Base-by-base conservation (phyloP, 2,113 vertebrate species). In the Calcarius ornatus region DNA sequence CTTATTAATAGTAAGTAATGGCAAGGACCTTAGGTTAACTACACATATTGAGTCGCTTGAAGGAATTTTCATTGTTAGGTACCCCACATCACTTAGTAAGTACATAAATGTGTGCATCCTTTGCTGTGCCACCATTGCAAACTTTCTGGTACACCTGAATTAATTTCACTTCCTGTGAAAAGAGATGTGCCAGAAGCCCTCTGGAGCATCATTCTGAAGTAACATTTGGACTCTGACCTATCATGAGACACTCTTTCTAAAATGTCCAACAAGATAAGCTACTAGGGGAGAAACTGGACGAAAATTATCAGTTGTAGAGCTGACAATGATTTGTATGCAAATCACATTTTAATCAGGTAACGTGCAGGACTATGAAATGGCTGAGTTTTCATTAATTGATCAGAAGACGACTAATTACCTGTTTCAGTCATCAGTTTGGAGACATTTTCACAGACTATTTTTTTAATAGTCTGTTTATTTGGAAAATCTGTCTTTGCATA, bases 401-500 rank as follows among this genome's bases (percentile, higher is more conserved):
- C 51, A 80, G 87, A 87, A 80, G 42, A 66, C 91, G 71, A 70
- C 54, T 87, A 40, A 94, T 88, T 50, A 59, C 42, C 33, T 80
- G 33, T 6, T 81, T 63, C 31, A 45, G 59, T 79, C 79, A 25
- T 85, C 13, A 0, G 53, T 69, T 92, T 72, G 81, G 78, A 94
- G 78, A 51, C 76, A 50, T 92, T 88, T 90, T 92, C 86, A 60
- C n/a, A 40, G 88, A 35, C 84, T 94, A 6, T 71, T 96, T 96
- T 96, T 92, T 71, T 87, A 96, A 56, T 31, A 68, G 86, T 94
- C 90, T 95, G 77, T 97, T 96, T 97, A 90, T 97, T 94, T 96
- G 68, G 71, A 85, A 94, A 82, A 89, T 89, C 84, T 6, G 1
- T 88, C 76, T 96, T 95, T 96, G 86, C 92, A 90, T 92, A 95